phyloP scores from a whole-genome alignment of 2,888 invertebrate genomes.

The Drosophila fulvimacula region DNA sequence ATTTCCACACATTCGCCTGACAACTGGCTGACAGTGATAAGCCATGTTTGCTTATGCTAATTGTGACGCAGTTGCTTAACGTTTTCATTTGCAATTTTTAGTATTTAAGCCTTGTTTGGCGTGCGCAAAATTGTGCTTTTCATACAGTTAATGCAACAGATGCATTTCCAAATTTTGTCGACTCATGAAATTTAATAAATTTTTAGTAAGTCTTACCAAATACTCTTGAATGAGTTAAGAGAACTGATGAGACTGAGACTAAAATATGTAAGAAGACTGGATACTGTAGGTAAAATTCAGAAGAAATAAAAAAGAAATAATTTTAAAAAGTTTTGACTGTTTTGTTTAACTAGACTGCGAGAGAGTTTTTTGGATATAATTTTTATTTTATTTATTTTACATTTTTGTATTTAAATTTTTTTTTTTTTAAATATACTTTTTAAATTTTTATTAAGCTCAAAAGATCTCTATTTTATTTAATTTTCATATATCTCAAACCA shows the following conservation, averaged over 20 bases:
- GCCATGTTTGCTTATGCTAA: conserved; percentile 12
- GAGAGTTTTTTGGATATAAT: too few relatives aligned
- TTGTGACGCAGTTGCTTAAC: conserved; percentile 14
- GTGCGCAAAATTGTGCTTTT: background rate
- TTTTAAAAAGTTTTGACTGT: too few relatives aligned
- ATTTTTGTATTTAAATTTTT: too few relatives aligned
- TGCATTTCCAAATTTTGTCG: background rate
- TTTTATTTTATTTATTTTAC: too few relatives aligned
- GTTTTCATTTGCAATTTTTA: conserved; percentile 1
- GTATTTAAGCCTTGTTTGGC: conserved; percentile 5
- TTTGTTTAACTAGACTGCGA: too few relatives aligned
- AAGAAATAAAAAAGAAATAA: too few relatives aligned
- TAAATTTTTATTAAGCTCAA: too few relatives aligned
- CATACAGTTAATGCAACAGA: background rate
- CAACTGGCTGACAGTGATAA: conserved; percentile 7
- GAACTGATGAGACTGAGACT: background rate
- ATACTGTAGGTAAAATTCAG: too few relatives aligned
- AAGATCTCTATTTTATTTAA: too few relatives aligned
- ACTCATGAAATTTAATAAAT: background rate
- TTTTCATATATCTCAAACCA: too few relatives aligned
- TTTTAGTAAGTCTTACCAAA: background rate
- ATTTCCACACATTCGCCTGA: conserved; percentile 1
- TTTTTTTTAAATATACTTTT: too few relatives aligned
- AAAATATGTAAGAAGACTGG: background rate
- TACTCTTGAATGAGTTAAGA: background rate